Evolutionary conservation across 2,797 vertebrate genomes (phyloP), one percentile per base, ranked within the genome.

Genomic region (Cygnus olor): DNA sequence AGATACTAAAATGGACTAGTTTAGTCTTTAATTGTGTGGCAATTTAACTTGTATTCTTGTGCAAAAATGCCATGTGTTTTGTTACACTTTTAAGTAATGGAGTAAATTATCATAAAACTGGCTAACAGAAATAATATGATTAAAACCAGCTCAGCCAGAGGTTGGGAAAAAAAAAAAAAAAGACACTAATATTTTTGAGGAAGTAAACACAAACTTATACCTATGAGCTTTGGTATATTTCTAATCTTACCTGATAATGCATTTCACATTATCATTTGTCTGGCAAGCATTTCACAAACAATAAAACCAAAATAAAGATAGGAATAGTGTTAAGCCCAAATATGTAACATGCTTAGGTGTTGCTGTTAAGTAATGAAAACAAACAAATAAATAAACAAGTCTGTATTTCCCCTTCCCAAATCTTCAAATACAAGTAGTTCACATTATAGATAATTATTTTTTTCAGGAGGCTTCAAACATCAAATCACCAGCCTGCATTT

Each of bases 81-180:
- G 42, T 87, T 53, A 70, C 7, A 17, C 4, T 44, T 85, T 86
- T 68, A 84, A 93, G 40, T 84, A 77, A 94, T 77, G 80, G 47
- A 77, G 27, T 4, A 81, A 84, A 94, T 88, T n/a, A 63, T 44
- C 70, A 36, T 88, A 69, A 53, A 80, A 44, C 16, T 30, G 40
- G 53, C 24, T 95, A 95, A 86, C 68, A 84, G 76, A 90, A 68
- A 51, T 38, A 22, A 72, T 91, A 78, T 65, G 91, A 85, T 77
- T 85, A 63, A 88, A 89, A 72, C 0, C 61, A 72, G 32, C 65
- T 80, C 28, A 85, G 87, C 54, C 92, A 83, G 72, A 74, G 58
- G 90, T 80, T 49, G 85, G 24, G 7, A 63, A 65, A 14, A 14
- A 82, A 68, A 38, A 8, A 70, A 80, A 40, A 73, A 68, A 38